These are phyloP conservation scores for Macaria liturata DNA, from an alignment of 2,888 invertebrate species.

Conservation along the genomic window DNA sequence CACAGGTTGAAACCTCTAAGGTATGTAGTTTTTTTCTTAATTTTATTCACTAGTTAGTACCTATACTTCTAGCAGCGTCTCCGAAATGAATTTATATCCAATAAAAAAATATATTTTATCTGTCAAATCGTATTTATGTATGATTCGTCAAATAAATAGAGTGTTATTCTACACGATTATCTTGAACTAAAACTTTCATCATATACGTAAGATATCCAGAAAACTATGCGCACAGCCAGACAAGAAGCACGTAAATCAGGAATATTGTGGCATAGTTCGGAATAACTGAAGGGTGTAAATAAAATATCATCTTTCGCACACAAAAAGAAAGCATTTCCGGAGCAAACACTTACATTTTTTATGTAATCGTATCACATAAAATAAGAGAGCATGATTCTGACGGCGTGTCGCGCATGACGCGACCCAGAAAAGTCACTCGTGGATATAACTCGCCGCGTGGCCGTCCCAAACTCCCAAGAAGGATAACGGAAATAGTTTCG, in stretches of 20 bases:
- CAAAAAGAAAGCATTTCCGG: slow-evolving; percentile 21
- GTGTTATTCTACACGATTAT: too few species aligned
- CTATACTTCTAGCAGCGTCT: too few species aligned
- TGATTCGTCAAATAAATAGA: too few species aligned
- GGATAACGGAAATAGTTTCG: slow-evolving; percentile 51
- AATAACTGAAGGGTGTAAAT: slow-evolving; percentile 13
- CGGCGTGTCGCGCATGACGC: slow-evolving; percentile 36
- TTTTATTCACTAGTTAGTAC: too few species aligned
- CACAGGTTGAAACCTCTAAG: neutral
- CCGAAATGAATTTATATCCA: too few species aligned
- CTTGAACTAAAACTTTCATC: too few species aligned
- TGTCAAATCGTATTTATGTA: too few species aligned
- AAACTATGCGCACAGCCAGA: too few species aligned
- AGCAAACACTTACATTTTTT: slow-evolving; percentile 26
- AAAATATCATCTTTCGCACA: slow-evolving; percentile 15
- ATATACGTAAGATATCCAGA: too few species aligned
- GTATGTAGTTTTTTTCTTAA: too few species aligned
- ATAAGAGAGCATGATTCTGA: slow-evolving; percentile 37
- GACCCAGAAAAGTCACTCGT: slow-evolving; percentile 37
- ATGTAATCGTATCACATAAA: slow-evolving; percentile 37
- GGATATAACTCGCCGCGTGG: slow-evolving; percentile 32
- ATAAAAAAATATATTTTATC: too few species aligned
- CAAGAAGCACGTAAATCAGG: too few species aligned
- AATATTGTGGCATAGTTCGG: slow-evolving; percentile 4
- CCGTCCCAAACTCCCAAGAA: slow-evolving; percentile 37